A percentile compares a stretch with the other conserved stretches of the same genome.
Evolutionary conservation across 2,888 invertebrate species (phyloP).

Genomic region (Limnephilus lunatus): DNA sequence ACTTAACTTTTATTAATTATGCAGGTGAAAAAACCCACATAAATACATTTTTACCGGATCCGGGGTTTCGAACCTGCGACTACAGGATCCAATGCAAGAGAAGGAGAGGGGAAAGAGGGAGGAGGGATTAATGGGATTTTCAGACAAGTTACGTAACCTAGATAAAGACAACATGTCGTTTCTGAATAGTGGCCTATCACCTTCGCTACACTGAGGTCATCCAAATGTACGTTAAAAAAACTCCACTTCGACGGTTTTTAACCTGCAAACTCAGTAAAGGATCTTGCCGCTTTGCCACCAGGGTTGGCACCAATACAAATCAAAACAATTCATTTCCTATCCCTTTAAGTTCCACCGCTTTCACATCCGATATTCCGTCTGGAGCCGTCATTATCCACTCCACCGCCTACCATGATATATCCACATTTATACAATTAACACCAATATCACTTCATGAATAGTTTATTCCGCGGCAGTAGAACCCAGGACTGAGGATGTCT

Average conservation of each 20-base stretch:
- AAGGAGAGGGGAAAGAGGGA: not conserved
- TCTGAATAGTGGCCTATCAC: too few species aligned
- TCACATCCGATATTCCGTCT: not conserved
- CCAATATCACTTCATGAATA: not conserved
- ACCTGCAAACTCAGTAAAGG: not conserved
- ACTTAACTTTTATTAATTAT: too few species aligned
- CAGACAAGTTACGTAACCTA: too few species aligned
- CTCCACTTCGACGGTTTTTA: not conserved
- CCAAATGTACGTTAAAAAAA: too few species aligned
- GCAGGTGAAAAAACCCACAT: too few species aligned
- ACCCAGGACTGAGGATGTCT: not conserved
- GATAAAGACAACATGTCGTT: too few species aligned
- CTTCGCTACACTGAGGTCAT: not conserved
- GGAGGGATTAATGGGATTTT: not conserved
- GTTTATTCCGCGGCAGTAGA: not conserved
- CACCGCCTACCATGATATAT: not conserved
- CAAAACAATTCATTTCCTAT: too few species aligned
- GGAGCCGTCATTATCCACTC: not conserved
- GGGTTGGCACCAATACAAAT: not conserved
- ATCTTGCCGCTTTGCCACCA: not conserved
- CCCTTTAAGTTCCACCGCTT: not conserved
- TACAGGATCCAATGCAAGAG: not conserved
- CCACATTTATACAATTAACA: not conserved
- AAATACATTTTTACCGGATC: too few species aligned
- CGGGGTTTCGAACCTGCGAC: not conserved